A percentile compares a stretch with the other conserved stretches of the same genome.
Conservation (phyloP, 1,140 invertebrate genomes). For the Macrosteles quadrilineatus region DNA sequence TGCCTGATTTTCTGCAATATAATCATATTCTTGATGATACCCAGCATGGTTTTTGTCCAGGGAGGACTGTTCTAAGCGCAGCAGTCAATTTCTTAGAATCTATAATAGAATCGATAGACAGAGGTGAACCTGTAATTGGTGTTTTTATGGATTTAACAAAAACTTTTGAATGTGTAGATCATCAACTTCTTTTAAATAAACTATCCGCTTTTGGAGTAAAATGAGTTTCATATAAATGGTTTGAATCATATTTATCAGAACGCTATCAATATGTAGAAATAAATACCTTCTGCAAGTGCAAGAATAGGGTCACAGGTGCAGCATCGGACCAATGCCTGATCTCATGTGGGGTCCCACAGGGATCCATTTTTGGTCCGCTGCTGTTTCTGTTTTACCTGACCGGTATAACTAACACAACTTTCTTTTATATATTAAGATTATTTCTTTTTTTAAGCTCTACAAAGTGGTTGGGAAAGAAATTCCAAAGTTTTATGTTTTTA, state of each 20-base stretch:
- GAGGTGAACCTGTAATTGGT: too few species aligned
- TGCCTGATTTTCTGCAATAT: background rate
- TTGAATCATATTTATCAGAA: background rate
- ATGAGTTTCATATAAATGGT: background rate
- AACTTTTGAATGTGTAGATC: too few species aligned
- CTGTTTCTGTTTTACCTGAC: background rate
- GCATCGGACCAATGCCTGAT: background rate
- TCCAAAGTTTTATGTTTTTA: too few species aligned
- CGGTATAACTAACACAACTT: background rate
- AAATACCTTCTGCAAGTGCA: background rate
- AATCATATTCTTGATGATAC: background rate
- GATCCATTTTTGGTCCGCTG: background rate
- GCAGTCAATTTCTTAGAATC: background rate
- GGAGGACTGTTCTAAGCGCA: background rate
- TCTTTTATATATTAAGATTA: too few species aligned
- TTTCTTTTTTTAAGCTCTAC: too few species aligned
- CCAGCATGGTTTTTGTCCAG: conserved; percentile 9
- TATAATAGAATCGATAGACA: background rate
- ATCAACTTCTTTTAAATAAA: background rate
- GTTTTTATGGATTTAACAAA: too few species aligned
- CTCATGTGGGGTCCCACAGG: background rate
- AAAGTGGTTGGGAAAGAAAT: too few species aligned
- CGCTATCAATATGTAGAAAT: background rate
- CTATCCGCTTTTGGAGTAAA: background rate
- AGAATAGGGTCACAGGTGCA: background rate